These are phyloP conservation scores for Serranus cabrilla DNA, from an alignment of 2,797 vertebrate species.

Conservation along the genomic window DNA sequence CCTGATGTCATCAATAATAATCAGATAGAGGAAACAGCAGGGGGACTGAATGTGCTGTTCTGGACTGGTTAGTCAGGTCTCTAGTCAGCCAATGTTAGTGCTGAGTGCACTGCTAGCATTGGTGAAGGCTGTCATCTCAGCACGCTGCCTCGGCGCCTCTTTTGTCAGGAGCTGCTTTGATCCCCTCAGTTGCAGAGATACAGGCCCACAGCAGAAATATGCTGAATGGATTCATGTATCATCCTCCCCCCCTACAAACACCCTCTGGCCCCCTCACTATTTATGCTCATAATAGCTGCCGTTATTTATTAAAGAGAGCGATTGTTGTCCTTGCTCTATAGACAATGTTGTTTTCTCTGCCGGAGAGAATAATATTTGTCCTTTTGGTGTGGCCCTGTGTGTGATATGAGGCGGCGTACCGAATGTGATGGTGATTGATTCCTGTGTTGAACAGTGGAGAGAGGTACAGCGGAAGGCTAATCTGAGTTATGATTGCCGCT, in stretches of 20 bases:
- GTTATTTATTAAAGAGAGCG: constrained; percentile 79
- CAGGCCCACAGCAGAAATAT: constrained; percentile 76
- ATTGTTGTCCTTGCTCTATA: constrained; percentile 74
- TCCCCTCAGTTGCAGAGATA: constrained; percentile 71
- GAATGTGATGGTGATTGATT: constrained; percentile 80
- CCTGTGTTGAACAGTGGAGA: constrained; percentile 59
- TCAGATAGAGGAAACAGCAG: constrained; percentile 56
- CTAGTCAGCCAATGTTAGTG: constrained; percentile 71
- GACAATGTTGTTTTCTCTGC: constrained; percentile 76
- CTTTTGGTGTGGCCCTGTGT: constrained; percentile 58
- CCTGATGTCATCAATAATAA: constrained; percentile 79
- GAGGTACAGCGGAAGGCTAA: constrained; percentile 76
- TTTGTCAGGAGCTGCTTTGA: constrained; percentile 81
- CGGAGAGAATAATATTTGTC: constrained; percentile 73
- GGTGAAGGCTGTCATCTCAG: constrained; percentile 79
- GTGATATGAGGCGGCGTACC: constrained; percentile 51
- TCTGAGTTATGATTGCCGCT: constrained; percentile 81
- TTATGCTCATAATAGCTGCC: constrained; percentile 75
- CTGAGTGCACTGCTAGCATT: constrained; percentile 73
- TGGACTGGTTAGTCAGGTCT: constrained; percentile 74
- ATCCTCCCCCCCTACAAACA: constrained; percentile 66
- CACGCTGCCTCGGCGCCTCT: constrained; percentile 74
- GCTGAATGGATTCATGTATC: constrained; percentile 81
- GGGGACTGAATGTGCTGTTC: constrained; percentile 66
- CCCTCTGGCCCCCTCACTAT: constrained; percentile 69